Evolutionary conservation across 2,113 vertebrate species (phyloP).

Genomic region (Myocastor coypus): DNA sequence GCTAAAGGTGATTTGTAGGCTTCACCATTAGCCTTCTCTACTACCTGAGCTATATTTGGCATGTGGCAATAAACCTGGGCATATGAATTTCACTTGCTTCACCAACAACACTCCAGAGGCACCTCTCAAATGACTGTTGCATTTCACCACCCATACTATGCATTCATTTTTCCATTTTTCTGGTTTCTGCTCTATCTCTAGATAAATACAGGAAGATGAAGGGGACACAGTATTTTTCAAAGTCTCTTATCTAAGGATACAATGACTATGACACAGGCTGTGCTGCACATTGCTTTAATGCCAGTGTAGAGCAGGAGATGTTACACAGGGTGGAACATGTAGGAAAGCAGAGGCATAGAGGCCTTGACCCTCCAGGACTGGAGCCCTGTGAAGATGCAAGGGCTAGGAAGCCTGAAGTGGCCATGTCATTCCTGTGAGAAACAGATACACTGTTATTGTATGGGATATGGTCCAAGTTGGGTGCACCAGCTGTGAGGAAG

Average conservation of each 20-base stretch:
- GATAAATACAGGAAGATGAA: not conserved
- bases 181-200: not conserved
- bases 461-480: too few relatives aligned
- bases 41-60: not conserved
- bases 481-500: not conserved
- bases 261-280: not conserved
- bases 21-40: not conserved
- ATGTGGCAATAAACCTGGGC: not conserved
- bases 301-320: not conserved
- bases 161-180: not conserved
- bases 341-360: not conserved
- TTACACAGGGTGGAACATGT: not conserved
- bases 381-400: not conserved
- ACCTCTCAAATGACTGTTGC: not conserved
- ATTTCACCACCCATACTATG: not conserved
- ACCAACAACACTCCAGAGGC: not conserved
- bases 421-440: not conserved
- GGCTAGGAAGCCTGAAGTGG: not conserved
- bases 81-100: constrained; percentile 14
- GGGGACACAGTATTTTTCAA: not conserved
- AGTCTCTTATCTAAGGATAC: not conserved
- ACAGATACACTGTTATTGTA: rapidly evolving
- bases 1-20: not conserved
- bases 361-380: not conserved
- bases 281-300: not conserved